These are phyloP conservation scores for Erpobdella octoculata DNA, from an alignment of 2,888 invertebrate genomes.

Conservation along the genomic window DNA sequence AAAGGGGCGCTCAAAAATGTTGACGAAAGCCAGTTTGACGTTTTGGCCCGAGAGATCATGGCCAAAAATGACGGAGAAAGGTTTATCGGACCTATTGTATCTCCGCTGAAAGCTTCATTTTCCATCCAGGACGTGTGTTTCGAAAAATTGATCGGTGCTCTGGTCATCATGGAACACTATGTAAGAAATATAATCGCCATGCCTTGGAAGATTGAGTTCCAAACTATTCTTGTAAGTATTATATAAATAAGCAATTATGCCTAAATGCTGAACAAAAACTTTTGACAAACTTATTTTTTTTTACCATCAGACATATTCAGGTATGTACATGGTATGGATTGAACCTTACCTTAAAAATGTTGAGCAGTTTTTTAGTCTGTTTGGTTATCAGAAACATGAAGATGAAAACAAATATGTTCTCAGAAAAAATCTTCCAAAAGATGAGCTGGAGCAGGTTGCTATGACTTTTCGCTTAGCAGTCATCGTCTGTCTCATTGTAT, in stretches of 20 bases:
- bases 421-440: neutral
- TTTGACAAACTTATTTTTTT: no score
- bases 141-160: constrained; percentile 15
- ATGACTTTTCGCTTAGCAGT: neutral
- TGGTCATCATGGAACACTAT: constrained; percentile 20
- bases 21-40: neutral
- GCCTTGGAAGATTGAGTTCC: constrained; percentile 22
- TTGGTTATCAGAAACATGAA: neutral
- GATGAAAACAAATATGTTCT: neutral
- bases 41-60: neutral
- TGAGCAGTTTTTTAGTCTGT: neutral
- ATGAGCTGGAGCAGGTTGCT: neutral
- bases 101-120: neutral
- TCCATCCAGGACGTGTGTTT: neutral
- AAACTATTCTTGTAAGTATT: constrained; percentile 5
- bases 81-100: neutral
- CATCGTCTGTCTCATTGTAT: neutral
- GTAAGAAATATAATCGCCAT: constrained; percentile 8
- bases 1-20: neutral
- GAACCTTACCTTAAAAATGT: neutral
- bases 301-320: neutral
- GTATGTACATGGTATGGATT: neutral
- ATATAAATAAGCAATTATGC: neutral
- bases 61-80: neutral
- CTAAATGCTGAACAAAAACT: neutral